Evolutionary conservation across 1,140 invertebrate genomes (phyloP), one percentile per base, ranked within the genome.

Genomic region (Nasonia vitripennis): DNA sequence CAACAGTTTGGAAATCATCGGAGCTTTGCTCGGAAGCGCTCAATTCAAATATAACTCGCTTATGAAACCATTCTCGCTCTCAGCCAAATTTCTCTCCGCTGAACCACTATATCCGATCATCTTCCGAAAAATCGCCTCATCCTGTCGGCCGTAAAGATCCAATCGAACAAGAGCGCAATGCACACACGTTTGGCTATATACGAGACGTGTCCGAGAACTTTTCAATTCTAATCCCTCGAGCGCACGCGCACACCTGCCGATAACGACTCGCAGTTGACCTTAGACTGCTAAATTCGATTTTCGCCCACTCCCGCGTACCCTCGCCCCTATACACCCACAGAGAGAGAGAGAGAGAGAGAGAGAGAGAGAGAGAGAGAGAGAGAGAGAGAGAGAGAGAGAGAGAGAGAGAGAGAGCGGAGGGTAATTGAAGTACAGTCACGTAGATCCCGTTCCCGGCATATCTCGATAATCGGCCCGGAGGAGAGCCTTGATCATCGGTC

Each of bases 351-450:
- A 27, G 27, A 27, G 27, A 27, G 27, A 27, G 27, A 27, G 27
- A 27, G 27, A 27, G 27, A 27, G 27, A 27, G 27, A 27, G 27
- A 27, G 27, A 27, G 27, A 27, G 27, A 27, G 27, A 27, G 27
- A 27, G 27, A 27, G 27, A 27, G 0, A 27, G 27, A 27, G 27
- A 27, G 27, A 27, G 27, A 27, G 27, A 27, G 27, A 27, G 27
- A 27, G 27, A 27, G 27, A 27, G 27, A 27, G 27, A 27, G 27
- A 27, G 31, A 78, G 48, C 23, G 71, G 41, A 68, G 27, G 81
- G 51, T 48, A 83, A 84, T 78, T n/a, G 55, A 78, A 84, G 82
- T 70, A 73, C 17, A 73, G 77, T 84, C 84, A 85, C 84, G 84
- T 85, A 81, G 45, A 68, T n/a, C 20, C 73, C 81, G 73, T 77